A percentile compares a stretch with the other conserved stretches of the same genome.
phyloP scores from a whole-genome alignment of 1,140 invertebrate genomes.

The Dendroctonus valens region DNA sequence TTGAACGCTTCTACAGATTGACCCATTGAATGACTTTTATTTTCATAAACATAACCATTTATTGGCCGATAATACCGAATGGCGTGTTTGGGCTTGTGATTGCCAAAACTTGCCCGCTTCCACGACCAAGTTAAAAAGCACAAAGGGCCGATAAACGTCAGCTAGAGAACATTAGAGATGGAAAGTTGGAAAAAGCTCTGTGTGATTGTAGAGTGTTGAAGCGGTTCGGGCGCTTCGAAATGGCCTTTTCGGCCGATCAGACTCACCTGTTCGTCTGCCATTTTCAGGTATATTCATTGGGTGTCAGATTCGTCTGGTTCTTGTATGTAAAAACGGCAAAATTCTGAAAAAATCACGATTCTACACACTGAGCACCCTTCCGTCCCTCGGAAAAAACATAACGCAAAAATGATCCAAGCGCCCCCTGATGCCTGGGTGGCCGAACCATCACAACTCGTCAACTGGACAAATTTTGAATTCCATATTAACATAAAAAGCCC shows the following conservation, averaged over 20 bases:
- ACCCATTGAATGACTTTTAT: constrained; percentile 12
- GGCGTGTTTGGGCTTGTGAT: neutral
- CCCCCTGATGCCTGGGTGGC: constrained; percentile 21
- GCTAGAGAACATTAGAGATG: neutral
- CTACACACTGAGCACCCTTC: constrained; percentile 8
- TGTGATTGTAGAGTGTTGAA: constrained; percentile 3
- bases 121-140: neutral
- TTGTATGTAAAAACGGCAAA: constrained; percentile 8
- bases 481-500: neutral
- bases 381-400: constrained; percentile 25
- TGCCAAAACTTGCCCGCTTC: neutral
- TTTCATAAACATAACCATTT: constrained; percentile 22
- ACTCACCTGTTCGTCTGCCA: constrained; percentile 63
- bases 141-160: neutral
- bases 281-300: constrained; percentile 56
- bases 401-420: constrained; percentile 29
- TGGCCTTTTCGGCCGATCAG: constrained; percentile 22
- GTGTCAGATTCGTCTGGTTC: constrained; percentile 5
- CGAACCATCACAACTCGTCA: too few relatives aligned
- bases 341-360: constrained; percentile 10
- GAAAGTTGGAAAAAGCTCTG: neutral
- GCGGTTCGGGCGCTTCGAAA: constrained; percentile 3
- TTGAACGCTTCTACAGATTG: too few relatives aligned
- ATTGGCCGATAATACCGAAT: neutral
- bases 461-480: neutral